A percentile compares a stretch with the other conserved stretches of the same genome.
phyloP scores from a whole-genome alignment of 2,113 vertebrate genomes.

The Chaetodon trifascialis region DNA sequence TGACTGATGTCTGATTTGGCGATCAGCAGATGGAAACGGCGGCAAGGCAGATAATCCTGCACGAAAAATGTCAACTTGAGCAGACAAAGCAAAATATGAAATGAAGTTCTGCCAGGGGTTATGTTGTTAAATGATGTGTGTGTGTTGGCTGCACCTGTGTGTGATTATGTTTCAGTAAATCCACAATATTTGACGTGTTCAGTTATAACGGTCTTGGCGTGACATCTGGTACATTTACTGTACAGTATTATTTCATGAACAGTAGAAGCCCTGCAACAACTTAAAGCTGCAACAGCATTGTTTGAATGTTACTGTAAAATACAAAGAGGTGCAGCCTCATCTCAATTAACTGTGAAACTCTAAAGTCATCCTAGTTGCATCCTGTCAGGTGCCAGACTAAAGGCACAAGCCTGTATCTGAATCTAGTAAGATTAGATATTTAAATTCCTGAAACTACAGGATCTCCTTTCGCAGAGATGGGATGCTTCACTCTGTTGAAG shows the following conservation, averaged over 20 bases:
- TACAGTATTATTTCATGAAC: background rate
- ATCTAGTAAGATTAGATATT: background rate
- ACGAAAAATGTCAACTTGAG: slow-evolving; percentile 35
- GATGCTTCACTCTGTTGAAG: background rate
- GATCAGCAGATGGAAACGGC: slow-evolving; percentile 33
- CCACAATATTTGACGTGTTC: slow-evolving; percentile 2
- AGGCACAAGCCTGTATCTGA: background rate
- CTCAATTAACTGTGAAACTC: background rate
- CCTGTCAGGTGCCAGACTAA: background rate
- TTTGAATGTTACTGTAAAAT: background rate
- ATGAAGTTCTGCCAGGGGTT: slow-evolving; percentile 46
- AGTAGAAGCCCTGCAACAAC: slow-evolving; percentile 1
- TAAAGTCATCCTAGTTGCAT: background rate
- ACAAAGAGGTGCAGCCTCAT: background rate
- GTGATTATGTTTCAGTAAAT: slow-evolving; percentile 12
- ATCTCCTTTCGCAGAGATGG: background rate
- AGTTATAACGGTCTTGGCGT: slow-evolving; percentile 4
- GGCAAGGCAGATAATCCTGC: slow-evolving; percentile 21
- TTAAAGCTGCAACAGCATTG: background rate
- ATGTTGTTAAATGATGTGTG: slow-evolving; percentile 39
- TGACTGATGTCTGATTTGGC: slow-evolving; percentile 71
- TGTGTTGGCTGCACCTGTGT: background rate
- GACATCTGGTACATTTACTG: background rate
- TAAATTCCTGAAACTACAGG: too few relatives aligned
- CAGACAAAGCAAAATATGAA: slow-evolving; percentile 43